Evolutionary conservation across 2,113 vertebrate species (phyloP).

Genomic region (Cardinalis cardinalis): DNA sequence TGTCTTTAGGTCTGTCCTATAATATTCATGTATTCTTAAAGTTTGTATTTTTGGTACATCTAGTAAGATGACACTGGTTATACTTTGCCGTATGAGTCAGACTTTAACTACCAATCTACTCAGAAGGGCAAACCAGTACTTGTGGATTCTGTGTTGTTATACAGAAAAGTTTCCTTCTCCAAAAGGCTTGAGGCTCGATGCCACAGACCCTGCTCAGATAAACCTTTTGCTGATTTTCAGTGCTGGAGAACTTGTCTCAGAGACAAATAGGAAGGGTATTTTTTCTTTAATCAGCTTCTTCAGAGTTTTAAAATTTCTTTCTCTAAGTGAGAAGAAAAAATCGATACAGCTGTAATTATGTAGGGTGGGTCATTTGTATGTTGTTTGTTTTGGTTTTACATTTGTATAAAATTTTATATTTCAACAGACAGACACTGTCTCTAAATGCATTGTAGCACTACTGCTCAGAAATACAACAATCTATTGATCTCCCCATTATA

Average conservation of each 20-base stretch:
- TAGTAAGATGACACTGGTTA: not conserved
- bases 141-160: not conserved
- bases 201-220: not conserved
- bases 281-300: not conserved
- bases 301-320: not conserved
- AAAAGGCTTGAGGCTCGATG: not conserved
- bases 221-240: not conserved
- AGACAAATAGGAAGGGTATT: not conserved
- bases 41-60: not conserved
- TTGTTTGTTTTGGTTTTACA: not conserved
- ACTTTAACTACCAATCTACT: not conserved
- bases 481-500: not conserved
- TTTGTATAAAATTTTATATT: not conserved
- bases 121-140: not conserved
- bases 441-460: not conserved
- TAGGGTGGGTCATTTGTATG: not conserved
- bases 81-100: not conserved
- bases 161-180: not conserved
- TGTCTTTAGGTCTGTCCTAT: not conserved
- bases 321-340: not conserved
- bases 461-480: not conserved
- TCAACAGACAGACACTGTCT: not conserved
- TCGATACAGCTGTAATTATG: not conserved
- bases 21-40: not conserved
- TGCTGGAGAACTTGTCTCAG: not conserved